A percentile compares a stretch with the other conserved stretches of the same genome.
phyloP scores from a whole-genome alignment of 2,797 vertebrate species.

The Phoebastria nigripes region DNA sequence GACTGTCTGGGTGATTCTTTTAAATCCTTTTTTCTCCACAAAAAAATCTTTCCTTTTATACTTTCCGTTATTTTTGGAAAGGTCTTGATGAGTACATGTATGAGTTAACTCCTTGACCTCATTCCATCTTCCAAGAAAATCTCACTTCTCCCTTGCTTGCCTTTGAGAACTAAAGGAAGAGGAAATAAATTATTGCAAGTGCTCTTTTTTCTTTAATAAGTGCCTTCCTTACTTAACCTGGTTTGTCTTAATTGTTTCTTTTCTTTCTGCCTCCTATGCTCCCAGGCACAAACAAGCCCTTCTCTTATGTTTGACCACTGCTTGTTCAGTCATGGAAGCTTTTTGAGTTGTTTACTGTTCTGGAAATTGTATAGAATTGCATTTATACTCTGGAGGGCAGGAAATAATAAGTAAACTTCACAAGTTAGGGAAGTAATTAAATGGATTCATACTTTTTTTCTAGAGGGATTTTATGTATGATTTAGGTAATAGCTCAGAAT shows the following conservation, averaged over 20 bases:
- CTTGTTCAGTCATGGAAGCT: not conserved
- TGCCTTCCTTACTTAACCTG: conserved; percentile 28
- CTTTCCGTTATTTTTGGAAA: not conserved
- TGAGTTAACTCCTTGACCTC: conserved; percentile 40
- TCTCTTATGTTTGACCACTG: not conserved
- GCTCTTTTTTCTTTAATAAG: conserved; percentile 15
- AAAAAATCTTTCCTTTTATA: not conserved
- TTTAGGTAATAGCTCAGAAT: conserved; percentile 2
- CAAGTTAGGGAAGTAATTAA: conserved; percentile 48
- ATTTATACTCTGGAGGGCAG: conserved; percentile 11
- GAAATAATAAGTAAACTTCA: conserved; percentile 44
- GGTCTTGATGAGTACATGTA: not conserved
- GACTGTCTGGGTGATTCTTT: not conserved
- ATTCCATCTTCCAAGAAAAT: conserved; percentile 27
- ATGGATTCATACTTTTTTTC: not conserved
- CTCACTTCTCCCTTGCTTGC: not conserved
- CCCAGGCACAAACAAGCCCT: not conserved
- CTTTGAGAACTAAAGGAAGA: conserved; percentile 19
- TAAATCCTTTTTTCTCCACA: not conserved
- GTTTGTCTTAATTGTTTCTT: conserved; percentile 15
- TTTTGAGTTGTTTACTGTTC: not conserved
- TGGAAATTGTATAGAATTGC: not conserved
- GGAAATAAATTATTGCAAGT: conserved; percentile 23
- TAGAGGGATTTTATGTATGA: conserved; percentile 5
- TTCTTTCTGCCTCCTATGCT: not conserved